Percentiles rank a stretch among this genome's conserved stretches.
Conservation (phyloP, 2,888 invertebrate species). For the Busseola fusca region DNA sequence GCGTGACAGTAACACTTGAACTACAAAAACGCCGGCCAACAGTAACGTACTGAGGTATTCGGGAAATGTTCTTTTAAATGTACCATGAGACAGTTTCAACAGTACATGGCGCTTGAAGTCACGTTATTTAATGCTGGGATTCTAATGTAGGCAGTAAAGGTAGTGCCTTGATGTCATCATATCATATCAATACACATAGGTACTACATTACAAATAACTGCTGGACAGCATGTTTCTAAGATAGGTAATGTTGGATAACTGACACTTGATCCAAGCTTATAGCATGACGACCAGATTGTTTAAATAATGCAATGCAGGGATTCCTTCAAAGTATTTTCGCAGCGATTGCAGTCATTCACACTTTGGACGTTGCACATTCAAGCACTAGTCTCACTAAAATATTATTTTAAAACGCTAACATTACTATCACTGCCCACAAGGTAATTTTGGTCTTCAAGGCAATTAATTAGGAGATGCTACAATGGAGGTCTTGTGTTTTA, state of each 20-base stretch:
- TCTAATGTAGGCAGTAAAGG: neutral
- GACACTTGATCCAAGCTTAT: slow-evolving; percentile 20
- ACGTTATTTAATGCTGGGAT: slow-evolving; percentile 18
- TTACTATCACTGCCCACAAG: neutral
- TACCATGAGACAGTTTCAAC: slow-evolving; percentile 21
- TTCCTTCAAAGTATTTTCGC: neutral
- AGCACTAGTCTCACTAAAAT: neutral
- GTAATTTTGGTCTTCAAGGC: neutral
- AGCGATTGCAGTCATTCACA: slow-evolving; percentile 5
- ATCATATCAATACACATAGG: neutral
- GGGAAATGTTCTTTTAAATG: slow-evolving; percentile 32
- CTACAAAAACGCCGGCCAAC: slow-evolving; percentile 24
- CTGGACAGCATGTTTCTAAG: slow-evolving; percentile 11
- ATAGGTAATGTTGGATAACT: slow-evolving; percentile 14
- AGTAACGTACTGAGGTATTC: slow-evolving; percentile 40
- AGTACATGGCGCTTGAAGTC: slow-evolving; percentile 18
- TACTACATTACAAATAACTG: neutral
- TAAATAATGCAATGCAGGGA: neutral
- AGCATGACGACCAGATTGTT: slow-evolving; percentile 9
- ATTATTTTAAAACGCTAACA: neutral
- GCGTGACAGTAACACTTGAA: slow-evolving; percentile 7
- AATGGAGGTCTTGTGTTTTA: neutral
- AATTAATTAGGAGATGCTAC: neutral
- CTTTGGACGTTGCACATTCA: neutral
- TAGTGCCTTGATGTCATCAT: neutral